Base-by-base conservation (phyloP, 2,888 invertebrate species). In the Andrena flavipes region DNA sequence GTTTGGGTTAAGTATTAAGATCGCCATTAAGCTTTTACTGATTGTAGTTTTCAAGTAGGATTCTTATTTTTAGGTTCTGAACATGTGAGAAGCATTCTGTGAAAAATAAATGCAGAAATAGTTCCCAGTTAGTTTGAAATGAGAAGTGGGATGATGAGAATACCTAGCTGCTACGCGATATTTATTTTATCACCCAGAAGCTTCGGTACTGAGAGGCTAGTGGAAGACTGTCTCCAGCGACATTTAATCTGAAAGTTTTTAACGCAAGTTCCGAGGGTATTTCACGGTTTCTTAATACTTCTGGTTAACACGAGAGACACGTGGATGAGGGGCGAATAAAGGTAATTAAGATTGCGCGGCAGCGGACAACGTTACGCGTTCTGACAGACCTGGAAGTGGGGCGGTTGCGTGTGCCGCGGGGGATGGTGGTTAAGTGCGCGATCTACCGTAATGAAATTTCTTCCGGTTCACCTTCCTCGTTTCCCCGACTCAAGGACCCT, bases 401-500 rank as follows among this genome's bases (percentile, higher is more conserved):
- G 35, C 5, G 62, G 29, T 42, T 29, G 64, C 48, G 64, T 68
- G 62, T 51, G n/a, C 54, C 48, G n/a, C 26, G 48, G 30, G 30
- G 56, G 60, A 62, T 8, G 60, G 26, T 10, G 68, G 81, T 79
- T 79, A 77, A 84, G 76, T 74, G 73, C 76, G 75, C 76, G 82
- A 85, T 80, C 79, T 68, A 63, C 70, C 75, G 70, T 83, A 86
- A 85, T 83, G 83, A 85, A 86, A 86, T 86, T 85, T 82, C 84
- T 80, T 76, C 72, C 71, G 63, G 49, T n/a, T 33, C 67, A 51
- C 33, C 54, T 42, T 23, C 56, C 69, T 23, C 56, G 71, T 73
- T 73, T 42, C 56, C 23, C 20, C 16, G 60, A 35, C 30, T 3
- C 29, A 29, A 74, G 59, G 51, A 78, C 60, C 23, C 49, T 65